Percentiles rank a stretch among this genome's conserved stretches.
Evolutionary conservation across 2,888 invertebrate species (phyloP).

Genomic region (Hetaerina titia): DNA sequence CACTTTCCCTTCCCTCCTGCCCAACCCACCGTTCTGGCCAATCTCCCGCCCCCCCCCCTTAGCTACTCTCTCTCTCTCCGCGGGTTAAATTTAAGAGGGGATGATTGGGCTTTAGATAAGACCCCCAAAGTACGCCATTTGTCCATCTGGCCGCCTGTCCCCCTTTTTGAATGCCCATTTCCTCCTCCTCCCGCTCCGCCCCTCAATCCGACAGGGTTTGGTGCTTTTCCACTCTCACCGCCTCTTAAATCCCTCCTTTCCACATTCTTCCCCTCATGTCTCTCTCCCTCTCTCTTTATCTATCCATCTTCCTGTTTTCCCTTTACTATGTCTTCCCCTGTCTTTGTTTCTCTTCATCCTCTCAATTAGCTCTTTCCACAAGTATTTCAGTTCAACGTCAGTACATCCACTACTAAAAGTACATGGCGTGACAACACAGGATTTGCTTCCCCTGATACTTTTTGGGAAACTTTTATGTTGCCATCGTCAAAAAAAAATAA

Average conservation of each 20-base stretch:
- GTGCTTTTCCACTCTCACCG: background rate
- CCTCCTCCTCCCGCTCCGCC: background rate
- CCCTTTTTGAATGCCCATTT: too few relatives aligned
- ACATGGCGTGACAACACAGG: too few relatives aligned
- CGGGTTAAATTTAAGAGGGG: background rate
- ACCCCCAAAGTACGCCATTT: background rate
- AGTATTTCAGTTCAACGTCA: too few relatives aligned
- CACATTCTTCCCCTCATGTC: too few relatives aligned
- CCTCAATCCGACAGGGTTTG: background rate
- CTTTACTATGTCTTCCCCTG: background rate
- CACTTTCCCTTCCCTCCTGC: background rate
- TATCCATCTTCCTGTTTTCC: background rate
- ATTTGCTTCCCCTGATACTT: too few relatives aligned
- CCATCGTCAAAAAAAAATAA: too few relatives aligned
- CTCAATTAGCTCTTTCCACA: background rate
- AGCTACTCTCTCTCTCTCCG: background rate
- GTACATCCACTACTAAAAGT: too few relatives aligned
- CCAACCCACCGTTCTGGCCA: background rate
- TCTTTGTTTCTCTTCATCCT: background rate
- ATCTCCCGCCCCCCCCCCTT: background rate
- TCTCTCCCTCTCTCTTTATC: background rate
- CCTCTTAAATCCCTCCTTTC: background rate
- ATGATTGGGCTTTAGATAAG: conserved; percentile 35
- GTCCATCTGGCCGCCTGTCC: too few relatives aligned
- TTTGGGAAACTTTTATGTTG: too few relatives aligned